A percentile compares a stretch with the other conserved stretches of the same genome.
These are phyloP conservation scores for Nineta flava DNA, from an alignment of 2,888 invertebrate species.

Conservation along the genomic window DNA sequence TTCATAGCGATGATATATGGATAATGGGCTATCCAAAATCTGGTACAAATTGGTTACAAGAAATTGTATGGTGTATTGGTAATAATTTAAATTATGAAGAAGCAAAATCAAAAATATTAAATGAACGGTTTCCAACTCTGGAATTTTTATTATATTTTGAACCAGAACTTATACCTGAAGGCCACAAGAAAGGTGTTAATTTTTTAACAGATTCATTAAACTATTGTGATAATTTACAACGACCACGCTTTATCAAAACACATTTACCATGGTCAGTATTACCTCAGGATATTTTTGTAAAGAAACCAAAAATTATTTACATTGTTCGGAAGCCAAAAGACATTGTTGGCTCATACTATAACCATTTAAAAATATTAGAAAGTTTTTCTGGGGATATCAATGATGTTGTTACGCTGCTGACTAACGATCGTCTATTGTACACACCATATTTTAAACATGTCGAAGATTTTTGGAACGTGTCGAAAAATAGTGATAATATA, in stretches of 20 bases:
- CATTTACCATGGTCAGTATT: background rate
- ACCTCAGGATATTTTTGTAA: background rate
- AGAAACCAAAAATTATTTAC: constrained; percentile 1
- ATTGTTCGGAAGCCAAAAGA: background rate
- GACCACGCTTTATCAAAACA: background rate
- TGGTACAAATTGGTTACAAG: constrained; percentile 1
- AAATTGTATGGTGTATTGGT: background rate
- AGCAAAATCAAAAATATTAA: background rate
- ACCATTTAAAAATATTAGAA: constrained; percentile 1
- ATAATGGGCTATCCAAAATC: constrained; percentile 1
- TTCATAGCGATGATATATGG: background rate
- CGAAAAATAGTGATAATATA: background rate
- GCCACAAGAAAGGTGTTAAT: background rate
- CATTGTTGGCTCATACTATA: background rate
- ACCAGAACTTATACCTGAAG: background rate
- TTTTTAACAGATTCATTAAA: background rate
- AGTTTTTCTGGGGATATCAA: background rate
- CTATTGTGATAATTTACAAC: background rate
- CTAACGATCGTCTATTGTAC: background rate
- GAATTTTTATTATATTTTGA: background rate
- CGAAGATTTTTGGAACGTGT: background rate
- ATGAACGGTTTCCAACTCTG: background rate
- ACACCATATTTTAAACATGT: constrained; percentile 1
- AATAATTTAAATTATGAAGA: background rate
- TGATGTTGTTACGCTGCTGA: background rate